Evolutionary conservation across 2,888 invertebrate genomes (phyloP).

Genomic region (Ceriagrion tenellum): DNA sequence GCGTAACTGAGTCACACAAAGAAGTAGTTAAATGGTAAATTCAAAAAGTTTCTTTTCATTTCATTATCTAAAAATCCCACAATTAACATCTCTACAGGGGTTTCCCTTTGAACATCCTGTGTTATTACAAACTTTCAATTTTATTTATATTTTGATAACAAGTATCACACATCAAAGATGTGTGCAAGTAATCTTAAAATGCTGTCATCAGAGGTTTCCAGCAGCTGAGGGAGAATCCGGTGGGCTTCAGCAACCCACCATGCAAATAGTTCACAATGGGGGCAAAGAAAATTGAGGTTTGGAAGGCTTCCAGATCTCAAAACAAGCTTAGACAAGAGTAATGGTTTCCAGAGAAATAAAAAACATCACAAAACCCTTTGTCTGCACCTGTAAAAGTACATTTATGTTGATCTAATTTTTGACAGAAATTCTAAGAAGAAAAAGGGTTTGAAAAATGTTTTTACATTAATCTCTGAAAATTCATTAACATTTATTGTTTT

Average conservation of each 20-base stretch:
- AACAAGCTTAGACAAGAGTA: slow-evolving; percentile 57
- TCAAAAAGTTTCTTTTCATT: slow-evolving; percentile 37
- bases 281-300: slow-evolving; percentile 32
- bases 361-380: slow-evolving; percentile 60
- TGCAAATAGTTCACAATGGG: slow-evolving; percentile 24
- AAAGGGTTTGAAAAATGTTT: slow-evolving; percentile 59
- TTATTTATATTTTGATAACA: slow-evolving; percentile 40
- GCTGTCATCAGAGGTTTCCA: slow-evolving; percentile 30
- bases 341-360: slow-evolving; percentile 33
- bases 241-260: slow-evolving; percentile 36
- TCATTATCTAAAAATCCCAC: slow-evolving; percentile 47
- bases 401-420: slow-evolving; percentile 14
- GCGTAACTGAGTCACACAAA: slow-evolving; percentile 58
- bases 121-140: slow-evolving; percentile 59
- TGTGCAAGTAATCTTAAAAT: slow-evolving; percentile 44
- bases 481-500: slow-evolving; percentile 50
- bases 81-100: slow-evolving; percentile 54
- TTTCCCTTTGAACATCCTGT: slow-evolving; percentile 44
- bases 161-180: slow-evolving; percentile 40
- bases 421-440: slow-evolving; percentile 33
- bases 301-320: slow-evolving; percentile 28
- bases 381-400: background rate
- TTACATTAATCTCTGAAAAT: slow-evolving; percentile 43
- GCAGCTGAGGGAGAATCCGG: slow-evolving; percentile 28
- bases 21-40: slow-evolving; percentile 45